Percentiles rank a stretch among this genome's conserved stretches.
phyloP scores from a whole-genome alignment of 2,888 invertebrate genomes.

The Malthinus flaveolus region DNA sequence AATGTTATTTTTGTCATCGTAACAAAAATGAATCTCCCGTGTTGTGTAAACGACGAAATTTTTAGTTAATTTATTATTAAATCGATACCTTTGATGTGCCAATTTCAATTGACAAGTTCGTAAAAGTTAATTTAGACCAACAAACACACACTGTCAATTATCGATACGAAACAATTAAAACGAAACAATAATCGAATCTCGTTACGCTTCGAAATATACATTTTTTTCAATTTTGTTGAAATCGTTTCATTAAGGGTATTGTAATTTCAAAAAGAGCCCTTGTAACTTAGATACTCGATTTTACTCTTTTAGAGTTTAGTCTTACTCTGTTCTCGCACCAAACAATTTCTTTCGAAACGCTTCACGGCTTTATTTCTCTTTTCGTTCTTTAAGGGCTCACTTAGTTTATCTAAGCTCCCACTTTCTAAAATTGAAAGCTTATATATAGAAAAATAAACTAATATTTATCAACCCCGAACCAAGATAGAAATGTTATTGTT shows the following conservation, averaged over 20 bases:
- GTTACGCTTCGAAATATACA: no score
- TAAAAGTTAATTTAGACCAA: no score
- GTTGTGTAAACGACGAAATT: no score
- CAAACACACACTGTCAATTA: no score
- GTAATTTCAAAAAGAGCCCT: constrained; percentile 30
- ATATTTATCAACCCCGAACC: constrained; percentile 7
- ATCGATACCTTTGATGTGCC: no score
- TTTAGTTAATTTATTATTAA: no score
- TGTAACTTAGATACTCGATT: constrained; percentile 19
- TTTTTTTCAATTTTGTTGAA: no score
- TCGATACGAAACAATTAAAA: no score
- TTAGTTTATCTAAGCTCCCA: constrained; percentile 24
- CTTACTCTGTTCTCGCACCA: constrained; percentile 35
- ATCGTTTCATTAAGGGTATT: background rate
- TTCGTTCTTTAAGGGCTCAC: constrained; percentile 23
- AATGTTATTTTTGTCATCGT: background rate
- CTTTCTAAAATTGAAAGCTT: constrained; percentile 18
- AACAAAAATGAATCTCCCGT: background rate
- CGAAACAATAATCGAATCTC: no score
- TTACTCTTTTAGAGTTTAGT: constrained; percentile 30
- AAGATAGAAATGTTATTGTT: no score
- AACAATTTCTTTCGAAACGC: constrained; percentile 37
- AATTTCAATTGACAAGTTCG: no score
- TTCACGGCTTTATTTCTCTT: constrained; percentile 32
- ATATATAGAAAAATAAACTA: constrained; percentile 11